These are phyloP conservation scores for Augochlora pura DNA, from an alignment of 1,140 invertebrate species.

Conservation along the genomic window DNA sequence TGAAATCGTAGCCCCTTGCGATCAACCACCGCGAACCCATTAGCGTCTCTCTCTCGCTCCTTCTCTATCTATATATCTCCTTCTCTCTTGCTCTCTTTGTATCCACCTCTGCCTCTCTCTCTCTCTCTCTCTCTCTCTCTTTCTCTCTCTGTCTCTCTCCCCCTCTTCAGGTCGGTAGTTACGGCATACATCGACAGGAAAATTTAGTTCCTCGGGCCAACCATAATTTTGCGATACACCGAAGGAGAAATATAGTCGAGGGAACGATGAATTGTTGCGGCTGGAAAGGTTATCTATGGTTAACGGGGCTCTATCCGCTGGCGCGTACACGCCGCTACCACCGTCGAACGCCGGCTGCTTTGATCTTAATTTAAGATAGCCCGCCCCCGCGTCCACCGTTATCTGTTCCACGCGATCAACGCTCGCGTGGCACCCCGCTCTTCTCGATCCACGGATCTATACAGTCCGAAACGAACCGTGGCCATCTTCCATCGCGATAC, in stretches of 20 bases:
- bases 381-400: background rate
- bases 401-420: background rate
- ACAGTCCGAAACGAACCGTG: too few species aligned
- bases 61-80: background rate
- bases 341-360: conserved; percentile 26
- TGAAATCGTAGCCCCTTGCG: conserved; percentile 57
- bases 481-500: too few species aligned
- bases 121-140: too few species aligned
- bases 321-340: background rate
- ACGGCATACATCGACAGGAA: conserved; percentile 27
- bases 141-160: too few species aligned
- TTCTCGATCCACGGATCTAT: too few species aligned
- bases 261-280: conserved; percentile 52
- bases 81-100: too few species aligned
- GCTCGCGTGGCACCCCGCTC: too few species aligned
- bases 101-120: too few species aligned
- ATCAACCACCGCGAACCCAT: conserved; percentile 50
- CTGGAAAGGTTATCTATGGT: conserved; percentile 20
- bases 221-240: conserved; percentile 39
- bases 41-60: conserved; percentile 17
- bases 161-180: background rate
- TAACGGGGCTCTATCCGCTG: too few species aligned
- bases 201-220: conserved; percentile 42
- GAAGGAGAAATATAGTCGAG: conserved; percentile 24
- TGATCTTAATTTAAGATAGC: conserved; percentile 36